Percentiles rank a stretch among this genome's conserved stretches.
These are phyloP conservation scores for Anomalospiza imberbis DNA, from an alignment of 2,797 vertebrate species.

Conservation along the genomic window DNA sequence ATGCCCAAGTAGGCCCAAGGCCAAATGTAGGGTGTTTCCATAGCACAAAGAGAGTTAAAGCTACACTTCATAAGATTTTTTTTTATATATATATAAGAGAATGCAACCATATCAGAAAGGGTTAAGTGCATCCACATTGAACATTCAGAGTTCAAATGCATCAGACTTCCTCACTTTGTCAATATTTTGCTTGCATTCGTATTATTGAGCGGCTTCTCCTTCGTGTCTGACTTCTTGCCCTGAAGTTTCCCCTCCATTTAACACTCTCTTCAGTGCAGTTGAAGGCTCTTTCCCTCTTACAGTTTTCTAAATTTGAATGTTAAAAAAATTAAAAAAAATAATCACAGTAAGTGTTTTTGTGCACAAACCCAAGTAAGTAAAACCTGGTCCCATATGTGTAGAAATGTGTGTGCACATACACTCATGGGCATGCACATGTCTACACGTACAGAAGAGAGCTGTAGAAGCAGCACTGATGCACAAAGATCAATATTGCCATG, in stretches of 20 bases:
- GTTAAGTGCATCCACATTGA: background rate
- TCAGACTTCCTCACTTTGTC: slow-evolving; percentile 11
- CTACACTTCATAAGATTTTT: background rate
- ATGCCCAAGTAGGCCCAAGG: background rate
- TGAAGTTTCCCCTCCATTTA: slow-evolving; percentile 24
- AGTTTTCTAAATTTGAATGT: background rate
- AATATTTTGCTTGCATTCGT: slow-evolving; percentile 14
- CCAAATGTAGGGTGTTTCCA: background rate
- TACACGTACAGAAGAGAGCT: background rate
- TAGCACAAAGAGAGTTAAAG: background rate
- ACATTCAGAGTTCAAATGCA: background rate
- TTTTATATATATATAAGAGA: background rate
- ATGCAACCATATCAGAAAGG: background rate
- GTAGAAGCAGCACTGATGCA: background rate
- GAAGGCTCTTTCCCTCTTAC: background rate
- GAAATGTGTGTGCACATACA: too few relatives aligned
- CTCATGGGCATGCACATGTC: rapidly evolving
- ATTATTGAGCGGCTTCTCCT: slow-evolving; percentile 11
- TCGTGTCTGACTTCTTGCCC: background rate
- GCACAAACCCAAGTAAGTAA: background rate
- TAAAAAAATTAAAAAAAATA: background rate
- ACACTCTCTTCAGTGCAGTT: background rate
- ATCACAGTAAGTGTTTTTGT: background rate
- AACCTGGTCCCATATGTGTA: background rate
- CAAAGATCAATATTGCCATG: background rate